Evolutionary conservation across 2,113 vertebrate genomes (phyloP), one percentile per base, ranked within the genome.

Genomic region (Equus przewalskii): DNA sequence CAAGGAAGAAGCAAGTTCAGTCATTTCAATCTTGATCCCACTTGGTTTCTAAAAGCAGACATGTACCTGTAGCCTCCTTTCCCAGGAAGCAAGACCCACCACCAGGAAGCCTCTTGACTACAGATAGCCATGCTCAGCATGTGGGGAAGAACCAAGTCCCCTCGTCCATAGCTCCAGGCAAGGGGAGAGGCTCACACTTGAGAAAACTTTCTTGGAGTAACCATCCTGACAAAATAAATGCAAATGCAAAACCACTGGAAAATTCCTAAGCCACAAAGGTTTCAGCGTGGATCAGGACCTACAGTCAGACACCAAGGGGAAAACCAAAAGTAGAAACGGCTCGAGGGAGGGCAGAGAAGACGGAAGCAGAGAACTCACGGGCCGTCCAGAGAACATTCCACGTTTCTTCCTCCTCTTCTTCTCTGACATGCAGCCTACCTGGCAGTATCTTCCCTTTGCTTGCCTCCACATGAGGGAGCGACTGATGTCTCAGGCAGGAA

Each of bases 21-120:
- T 80, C 56, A 82, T 36, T 73, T 76, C 49, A n/a, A 11, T 65
- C 19, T 44, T 54, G 62, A 60, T 16, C 22, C 16, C 30, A 67
- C 7, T 78, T 69, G 80, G 41, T 56, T 92, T 90, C 90, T 91
- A 87, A 93, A 95, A 89, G 78, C 72, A 82, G 51, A 83, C 56
- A 73, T 36, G 12, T 2, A n/a, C 14, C 60, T 89, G 84, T 13
- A 96, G 93, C 26, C 28, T 56, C 30, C 41, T 81, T 93, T 91
- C 70, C 28, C 67, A 94, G 76, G 75, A 91, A 94, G 69, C 21
- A 76, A 92, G 75, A 41, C 13, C 24, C 7, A 30, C 22, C 19
- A 75, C 58, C 36, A 89, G 36, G 30, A 76, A 93, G 76, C 21
- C 41, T 62, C 60, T 7, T 49, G 22, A 46, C 9, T 92, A 62